These are phyloP conservation scores for Galeopterus variegatus DNA, from an alignment of 2,113 vertebrate genomes.

Conservation along the genomic window DNA sequence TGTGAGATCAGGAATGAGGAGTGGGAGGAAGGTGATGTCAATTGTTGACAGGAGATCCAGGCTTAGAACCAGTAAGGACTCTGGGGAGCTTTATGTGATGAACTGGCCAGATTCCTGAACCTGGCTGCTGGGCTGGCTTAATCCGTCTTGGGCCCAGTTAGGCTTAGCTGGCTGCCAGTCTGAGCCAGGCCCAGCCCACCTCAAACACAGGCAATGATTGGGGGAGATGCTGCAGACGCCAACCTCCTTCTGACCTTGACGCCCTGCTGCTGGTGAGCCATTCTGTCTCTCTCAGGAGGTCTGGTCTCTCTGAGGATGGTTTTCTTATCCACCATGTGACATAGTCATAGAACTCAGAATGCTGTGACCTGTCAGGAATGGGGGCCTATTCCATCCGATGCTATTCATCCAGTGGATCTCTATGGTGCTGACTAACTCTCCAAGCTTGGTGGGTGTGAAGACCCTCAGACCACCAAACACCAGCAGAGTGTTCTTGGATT, in stretches of 20 bases:
- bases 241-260: background rate
- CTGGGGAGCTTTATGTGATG: slow-evolving; percentile 52
- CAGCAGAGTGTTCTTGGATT: background rate
- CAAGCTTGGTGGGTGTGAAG: background rate
- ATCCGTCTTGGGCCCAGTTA: background rate
- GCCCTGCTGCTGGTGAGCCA: background rate
- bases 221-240: background rate
- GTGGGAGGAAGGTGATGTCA: background rate
- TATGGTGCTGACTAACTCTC: background rate
- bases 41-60: background rate
- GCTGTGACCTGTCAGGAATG: background rate
- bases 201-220: background rate
- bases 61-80: background rate
- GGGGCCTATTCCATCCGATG: background rate
- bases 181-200: background rate
- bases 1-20: background rate
- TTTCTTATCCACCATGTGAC: background rate
- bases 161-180: background rate
- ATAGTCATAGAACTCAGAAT: background rate
- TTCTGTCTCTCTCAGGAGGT: background rate
- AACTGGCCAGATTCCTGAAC: slow-evolving; percentile 55
- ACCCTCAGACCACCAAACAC: background rate
- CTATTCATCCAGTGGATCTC: background rate
- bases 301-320: background rate
- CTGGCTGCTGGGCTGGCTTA: background rate